Percentiles rank a stretch among this genome's conserved stretches.
Evolutionary conservation across 2,797 vertebrate genomes (phyloP).

Genomic region (Semaprochilodus insignis): DNA sequence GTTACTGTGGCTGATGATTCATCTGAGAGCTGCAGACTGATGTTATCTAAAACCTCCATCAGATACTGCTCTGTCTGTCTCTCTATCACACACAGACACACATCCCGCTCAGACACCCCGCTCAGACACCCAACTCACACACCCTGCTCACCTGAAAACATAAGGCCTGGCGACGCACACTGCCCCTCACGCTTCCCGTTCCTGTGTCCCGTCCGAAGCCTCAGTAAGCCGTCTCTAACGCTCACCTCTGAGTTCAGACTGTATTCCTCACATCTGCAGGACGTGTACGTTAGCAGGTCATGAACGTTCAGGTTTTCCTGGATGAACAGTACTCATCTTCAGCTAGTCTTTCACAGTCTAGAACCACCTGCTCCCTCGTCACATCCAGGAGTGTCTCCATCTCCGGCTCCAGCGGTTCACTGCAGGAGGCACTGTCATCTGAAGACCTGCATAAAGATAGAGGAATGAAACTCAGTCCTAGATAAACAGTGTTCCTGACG

Average conservation of each 20-base stretch:
- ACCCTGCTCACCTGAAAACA: neutral
- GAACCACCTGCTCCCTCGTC: neutral
- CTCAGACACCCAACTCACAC: neutral
- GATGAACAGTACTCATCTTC: conserved; percentile 18
- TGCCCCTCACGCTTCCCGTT: neutral
- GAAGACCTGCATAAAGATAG: neutral
- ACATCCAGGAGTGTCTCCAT: neutral
- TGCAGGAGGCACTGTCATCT: neutral
- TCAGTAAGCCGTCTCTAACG: neutral
- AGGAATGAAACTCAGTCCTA: neutral
- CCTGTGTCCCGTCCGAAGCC: neutral
- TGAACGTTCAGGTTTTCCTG: conserved; percentile 10
- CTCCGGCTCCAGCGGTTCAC: neutral
- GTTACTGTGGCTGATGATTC: conserved; percentile 57
- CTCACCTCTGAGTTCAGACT: neutral
- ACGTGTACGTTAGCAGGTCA: conserved; percentile 29
- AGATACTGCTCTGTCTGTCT: neutral
- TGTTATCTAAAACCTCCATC: conserved; percentile 51
- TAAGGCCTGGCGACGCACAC: neutral
- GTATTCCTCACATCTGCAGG: neutral
- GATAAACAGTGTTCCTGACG: neutral
- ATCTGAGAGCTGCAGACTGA: conserved; percentile 47
- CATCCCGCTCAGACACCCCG: too few relatives aligned
- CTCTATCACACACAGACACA: conserved; percentile 7
- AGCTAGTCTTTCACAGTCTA: neutral